phyloP scores from a whole-genome alignment of 2,113 vertebrate species.

The Mohoua ochrocephala region DNA sequence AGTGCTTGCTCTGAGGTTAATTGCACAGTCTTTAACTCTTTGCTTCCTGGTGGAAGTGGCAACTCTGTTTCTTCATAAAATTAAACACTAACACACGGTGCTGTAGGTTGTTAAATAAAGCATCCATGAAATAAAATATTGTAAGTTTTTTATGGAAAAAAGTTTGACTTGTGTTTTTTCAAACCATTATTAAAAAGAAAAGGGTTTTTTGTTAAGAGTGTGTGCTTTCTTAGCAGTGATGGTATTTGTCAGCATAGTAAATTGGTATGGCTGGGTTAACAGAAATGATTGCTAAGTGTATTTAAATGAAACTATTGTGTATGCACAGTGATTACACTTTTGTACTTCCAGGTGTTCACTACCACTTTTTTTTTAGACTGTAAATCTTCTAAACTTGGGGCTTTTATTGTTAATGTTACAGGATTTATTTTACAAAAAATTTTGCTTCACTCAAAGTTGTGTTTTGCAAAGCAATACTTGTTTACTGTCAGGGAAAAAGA shows the following conservation, averaged over 20 bases:
- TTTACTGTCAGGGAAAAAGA: background rate
- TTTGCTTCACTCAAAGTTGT: background rate
- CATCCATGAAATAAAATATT: background rate
- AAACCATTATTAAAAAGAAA: background rate
- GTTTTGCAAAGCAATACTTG: background rate
- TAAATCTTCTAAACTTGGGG: background rate
- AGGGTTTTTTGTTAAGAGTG: background rate
- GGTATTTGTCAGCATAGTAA: background rate
- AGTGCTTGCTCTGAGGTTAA: background rate
- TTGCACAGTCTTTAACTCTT: constrained; percentile 11
- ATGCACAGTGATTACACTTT: background rate
- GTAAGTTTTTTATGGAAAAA: background rate
- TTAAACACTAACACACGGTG: background rate
- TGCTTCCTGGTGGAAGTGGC: background rate
- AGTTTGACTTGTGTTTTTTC: background rate
- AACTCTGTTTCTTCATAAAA: background rate
- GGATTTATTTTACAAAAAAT: background rate
- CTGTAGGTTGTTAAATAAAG: background rate
- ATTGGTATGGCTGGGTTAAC: background rate
- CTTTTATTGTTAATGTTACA: background rate
- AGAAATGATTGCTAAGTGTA: background rate
- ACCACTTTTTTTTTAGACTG: background rate
- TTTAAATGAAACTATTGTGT: background rate
- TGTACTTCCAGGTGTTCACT: background rate
- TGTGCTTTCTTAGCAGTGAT: background rate